Conservation (phyloP, 2,113 vertebrate species). For the Centropristis striata region DNA sequence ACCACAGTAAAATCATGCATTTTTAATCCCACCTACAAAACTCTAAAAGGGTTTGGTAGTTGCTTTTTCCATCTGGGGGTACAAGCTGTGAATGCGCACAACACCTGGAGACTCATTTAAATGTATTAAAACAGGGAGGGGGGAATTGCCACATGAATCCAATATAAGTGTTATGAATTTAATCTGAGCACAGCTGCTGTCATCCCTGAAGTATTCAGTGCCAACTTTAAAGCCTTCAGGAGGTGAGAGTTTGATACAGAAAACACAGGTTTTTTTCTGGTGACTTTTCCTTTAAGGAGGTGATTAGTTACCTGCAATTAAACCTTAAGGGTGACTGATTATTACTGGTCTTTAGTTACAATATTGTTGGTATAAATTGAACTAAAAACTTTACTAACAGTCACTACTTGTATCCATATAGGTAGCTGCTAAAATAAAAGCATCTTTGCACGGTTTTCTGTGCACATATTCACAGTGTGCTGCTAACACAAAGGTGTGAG, state of each 20-base stretch:
- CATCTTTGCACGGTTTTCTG: slow-evolving; percentile 21
- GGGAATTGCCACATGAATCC: background rate
- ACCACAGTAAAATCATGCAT: background rate
- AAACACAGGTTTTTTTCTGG: slow-evolving; percentile 5
- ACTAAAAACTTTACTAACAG: slow-evolving; percentile 19
- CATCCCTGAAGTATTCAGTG: background rate
- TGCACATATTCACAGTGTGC: slow-evolving; percentile 60
- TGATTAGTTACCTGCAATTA: slow-evolving; percentile 18
- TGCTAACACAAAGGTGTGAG: slow-evolving; percentile 42
- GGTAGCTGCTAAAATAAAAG: background rate
- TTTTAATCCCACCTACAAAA: background rate
- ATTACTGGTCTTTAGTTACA: slow-evolving; percentile 15
- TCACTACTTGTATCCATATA: background rate
- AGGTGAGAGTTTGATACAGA: slow-evolving; percentile 26
- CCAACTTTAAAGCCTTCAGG: slow-evolving; percentile 1
- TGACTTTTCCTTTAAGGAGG: slow-evolving; percentile 24
- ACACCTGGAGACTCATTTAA: background rate
- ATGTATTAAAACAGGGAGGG: background rate
- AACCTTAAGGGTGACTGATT: slow-evolving; percentile 6
- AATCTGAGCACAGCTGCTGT: slow-evolving; percentile 6
- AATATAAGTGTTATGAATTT: slow-evolving; percentile 7
- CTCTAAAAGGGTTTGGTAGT: background rate
- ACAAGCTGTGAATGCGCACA: background rate
- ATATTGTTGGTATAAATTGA: slow-evolving; percentile 3
- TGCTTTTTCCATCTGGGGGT: background rate